Percentiles rank a stretch among this genome's conserved stretches.
Evolutionary conservation across 1,140 invertebrate species (phyloP).

Genomic region (Drosophila bocqueti): DNA sequence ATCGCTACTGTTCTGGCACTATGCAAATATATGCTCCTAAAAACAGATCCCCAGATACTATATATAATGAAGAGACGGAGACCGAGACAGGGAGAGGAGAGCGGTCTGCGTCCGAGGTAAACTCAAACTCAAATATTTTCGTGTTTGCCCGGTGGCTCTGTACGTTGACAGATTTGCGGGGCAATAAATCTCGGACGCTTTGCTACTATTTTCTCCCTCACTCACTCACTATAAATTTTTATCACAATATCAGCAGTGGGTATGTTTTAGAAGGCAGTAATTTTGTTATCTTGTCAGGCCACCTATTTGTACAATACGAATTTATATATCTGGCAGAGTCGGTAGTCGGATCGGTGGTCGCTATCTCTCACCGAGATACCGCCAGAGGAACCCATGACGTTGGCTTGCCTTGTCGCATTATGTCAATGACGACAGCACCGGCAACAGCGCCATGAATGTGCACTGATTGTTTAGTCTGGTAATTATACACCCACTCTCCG

Average conservation of each 20-base stretch:
- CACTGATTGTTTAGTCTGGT: conserved; percentile 67
- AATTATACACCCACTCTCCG: conserved; percentile 41
- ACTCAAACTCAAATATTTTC: conserved; percentile 80
- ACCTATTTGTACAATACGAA: conserved; percentile 63
- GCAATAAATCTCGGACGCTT: conserved; percentile 73
- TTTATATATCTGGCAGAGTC: conserved; percentile 20
- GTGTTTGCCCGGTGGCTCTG: conserved; percentile 71
- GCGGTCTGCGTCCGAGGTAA: conserved; percentile 44
- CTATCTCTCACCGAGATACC: conserved; percentile 56
- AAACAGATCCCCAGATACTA: conserved; percentile 52
- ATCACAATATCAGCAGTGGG: conserved; percentile 68
- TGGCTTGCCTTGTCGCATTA: conserved; percentile 72
- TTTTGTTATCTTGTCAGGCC: conserved; percentile 76
- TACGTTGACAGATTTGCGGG: conserved; percentile 74
- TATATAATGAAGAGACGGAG: conserved; percentile 12
- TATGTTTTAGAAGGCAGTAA: conserved; percentile 75
- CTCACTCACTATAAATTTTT: conserved; percentile 58
- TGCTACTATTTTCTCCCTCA: conserved; percentile 42
- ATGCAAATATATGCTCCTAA: conserved; percentile 76
- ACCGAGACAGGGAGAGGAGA: too few species aligned
- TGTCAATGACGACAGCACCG: conserved; percentile 76
- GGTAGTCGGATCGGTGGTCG: conserved; percentile 14
- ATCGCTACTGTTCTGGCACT: conserved; percentile 84
- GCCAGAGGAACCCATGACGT: conserved; percentile 53
- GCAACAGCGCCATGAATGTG: conserved; percentile 57